These are phyloP conservation scores for Alethe castanea DNA, from an alignment of 2,113 vertebrate genomes.

Conservation along the genomic window DNA sequence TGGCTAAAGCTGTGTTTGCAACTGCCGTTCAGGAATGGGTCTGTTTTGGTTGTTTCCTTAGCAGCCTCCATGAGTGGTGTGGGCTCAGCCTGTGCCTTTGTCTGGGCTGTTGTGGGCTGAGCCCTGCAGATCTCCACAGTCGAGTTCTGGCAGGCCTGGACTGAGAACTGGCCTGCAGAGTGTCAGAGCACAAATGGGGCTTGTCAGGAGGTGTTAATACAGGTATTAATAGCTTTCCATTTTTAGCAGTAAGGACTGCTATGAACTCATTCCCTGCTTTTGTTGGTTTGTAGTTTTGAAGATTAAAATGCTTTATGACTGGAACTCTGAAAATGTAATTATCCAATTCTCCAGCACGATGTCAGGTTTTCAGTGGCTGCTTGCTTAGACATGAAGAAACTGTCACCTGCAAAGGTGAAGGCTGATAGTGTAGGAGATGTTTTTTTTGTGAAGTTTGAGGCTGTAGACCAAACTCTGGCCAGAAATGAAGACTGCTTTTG, in stretches of 20 bases:
- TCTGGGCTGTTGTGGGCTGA: background rate
- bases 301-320: background rate
- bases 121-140: background rate
- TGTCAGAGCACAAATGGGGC: background rate
- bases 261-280: background rate
- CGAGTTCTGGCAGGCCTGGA: background rate
- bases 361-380: background rate
- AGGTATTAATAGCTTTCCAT: background rate
- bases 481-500: background rate
- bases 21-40: background rate
- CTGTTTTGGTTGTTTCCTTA: background rate
- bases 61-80: background rate
- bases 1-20: background rate
- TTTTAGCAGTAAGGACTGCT: constrained; percentile 3
- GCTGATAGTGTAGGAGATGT: background rate
- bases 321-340: background rate
- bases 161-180: background rate
- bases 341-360: background rate
- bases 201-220: constrained; percentile 9
- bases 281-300: background rate
- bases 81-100: background rate
- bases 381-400: background rate
- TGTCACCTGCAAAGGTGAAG: background rate
- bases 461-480: background rate
- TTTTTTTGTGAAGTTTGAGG: background rate